These are phyloP conservation scores for Podarcis siculus DNA, from an alignment of 2,797 vertebrate species.

Conservation along the genomic window DNA sequence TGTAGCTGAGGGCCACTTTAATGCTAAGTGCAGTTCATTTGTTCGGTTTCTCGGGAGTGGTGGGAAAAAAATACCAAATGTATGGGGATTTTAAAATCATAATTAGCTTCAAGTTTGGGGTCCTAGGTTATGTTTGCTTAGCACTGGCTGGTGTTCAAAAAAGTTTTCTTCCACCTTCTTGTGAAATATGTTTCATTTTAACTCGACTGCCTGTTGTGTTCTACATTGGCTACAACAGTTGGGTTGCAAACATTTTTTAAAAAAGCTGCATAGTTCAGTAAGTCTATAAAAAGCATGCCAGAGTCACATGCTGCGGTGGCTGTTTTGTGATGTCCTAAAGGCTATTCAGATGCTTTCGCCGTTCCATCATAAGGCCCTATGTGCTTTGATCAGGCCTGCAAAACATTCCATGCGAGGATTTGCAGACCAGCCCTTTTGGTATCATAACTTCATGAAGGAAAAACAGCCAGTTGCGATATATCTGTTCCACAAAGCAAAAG, in stretches of 20 bases:
- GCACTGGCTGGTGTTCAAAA: background rate
- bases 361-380: slow-evolving; percentile 58
- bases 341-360: slow-evolving; percentile 63
- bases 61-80: background rate
- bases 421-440: slow-evolving; percentile 50
- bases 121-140: background rate
- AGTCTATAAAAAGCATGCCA: slow-evolving; percentile 54
- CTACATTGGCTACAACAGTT: slow-evolving; percentile 23
- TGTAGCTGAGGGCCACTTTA: background rate
- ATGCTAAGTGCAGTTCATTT: background rate
- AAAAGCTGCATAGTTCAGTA: slow-evolving; percentile 36
- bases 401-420: slow-evolving; percentile 61
- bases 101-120: background rate
- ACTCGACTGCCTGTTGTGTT: slow-evolving; percentile 43
- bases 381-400: slow-evolving; percentile 65
- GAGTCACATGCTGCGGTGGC: background rate
- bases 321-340: slow-evolving; percentile 61
- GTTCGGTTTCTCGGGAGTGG: background rate
- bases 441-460: background rate
- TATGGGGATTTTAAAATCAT: background rate
- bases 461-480: background rate
- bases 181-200: slow-evolving; percentile 28
- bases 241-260: slow-evolving; percentile 29
- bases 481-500: slow-evolving; percentile 16
- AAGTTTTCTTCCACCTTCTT: background rate